Evolutionary conservation across 2,888 invertebrate genomes (phyloP).

Genomic region (Chymomyza fuscimana): DNA sequence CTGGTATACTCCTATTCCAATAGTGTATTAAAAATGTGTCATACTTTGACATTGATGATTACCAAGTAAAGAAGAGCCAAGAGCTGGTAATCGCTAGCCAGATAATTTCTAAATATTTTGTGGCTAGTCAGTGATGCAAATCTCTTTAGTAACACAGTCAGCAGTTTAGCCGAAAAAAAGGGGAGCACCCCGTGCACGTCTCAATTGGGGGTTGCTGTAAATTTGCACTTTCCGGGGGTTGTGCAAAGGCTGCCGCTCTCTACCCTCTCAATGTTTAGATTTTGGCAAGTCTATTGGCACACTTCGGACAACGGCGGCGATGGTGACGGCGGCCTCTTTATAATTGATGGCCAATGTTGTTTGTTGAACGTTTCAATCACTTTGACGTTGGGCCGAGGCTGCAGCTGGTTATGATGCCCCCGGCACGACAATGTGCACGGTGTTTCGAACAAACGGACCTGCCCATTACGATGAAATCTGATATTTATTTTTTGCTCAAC

Average conservation of each 20-base stretch:
- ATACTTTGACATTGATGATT: neutral
- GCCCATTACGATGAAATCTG: constrained; percentile 37
- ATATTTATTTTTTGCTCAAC: constrained; percentile 21
- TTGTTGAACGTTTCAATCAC: constrained; percentile 34
- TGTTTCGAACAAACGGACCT: constrained; percentile 9
- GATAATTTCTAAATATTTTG: constrained; percentile 12
- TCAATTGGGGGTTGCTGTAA: constrained; percentile 6
- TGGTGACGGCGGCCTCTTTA: constrained; percentile 18
- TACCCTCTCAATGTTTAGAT: neutral
- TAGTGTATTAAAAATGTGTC: neutral
- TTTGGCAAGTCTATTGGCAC: neutral
- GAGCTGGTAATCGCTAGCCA: neutral
- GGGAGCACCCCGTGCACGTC: neutral
- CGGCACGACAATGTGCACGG: constrained; percentile 14
- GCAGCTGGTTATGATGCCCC: neutral
- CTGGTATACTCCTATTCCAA: too few relatives aligned
- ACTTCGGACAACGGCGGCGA: neutral
- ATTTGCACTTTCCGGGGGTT: constrained; percentile 32
- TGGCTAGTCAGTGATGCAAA: constrained; percentile 31
- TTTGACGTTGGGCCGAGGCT: constrained; percentile 4
- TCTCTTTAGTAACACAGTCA: constrained; percentile 30
- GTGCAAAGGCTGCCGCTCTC: constrained; percentile 5
- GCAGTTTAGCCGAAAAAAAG: constrained; percentile 11
- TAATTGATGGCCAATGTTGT: constrained; percentile 40
- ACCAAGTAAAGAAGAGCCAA: neutral